Base-by-base conservation (phyloP, 1,140 invertebrate species). In the Harlomillsia oculata region DNA sequence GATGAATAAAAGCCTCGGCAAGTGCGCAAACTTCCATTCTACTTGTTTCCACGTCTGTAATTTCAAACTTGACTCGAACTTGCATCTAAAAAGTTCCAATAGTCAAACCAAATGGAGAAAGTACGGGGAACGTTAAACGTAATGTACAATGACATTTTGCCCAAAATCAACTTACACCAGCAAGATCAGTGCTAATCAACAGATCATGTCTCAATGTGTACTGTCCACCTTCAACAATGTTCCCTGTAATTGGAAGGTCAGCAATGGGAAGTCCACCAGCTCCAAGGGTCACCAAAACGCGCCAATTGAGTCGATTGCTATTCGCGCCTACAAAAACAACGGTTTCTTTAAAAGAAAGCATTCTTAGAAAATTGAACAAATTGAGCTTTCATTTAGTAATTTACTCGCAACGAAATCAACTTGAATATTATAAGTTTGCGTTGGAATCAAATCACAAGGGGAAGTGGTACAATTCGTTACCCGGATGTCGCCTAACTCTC, bases 41-140 rank as follows among this genome's bases (percentile, higher is more conserved):
- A 5, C 14, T 5, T 0, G 48, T n/a, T 14, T 20, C 21, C 14
- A 25, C 21, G 14, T 50, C 48, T 0, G 34, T 26, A 20, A 50
- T 50, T 16, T 50, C 48, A 14, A 50, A 50, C 39, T 50, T 50
- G 8, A 50, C 48, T 13, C 48, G 48, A 23, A 50, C 48, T 2
- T 32, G 36, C 34, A 50, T 39, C 48, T 50, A 39, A 36, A 30
- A 46, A 34, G 6, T 46, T 32, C 29, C 5, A 6, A 16, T 16
- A 32, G 34, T 28, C 20, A 46, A 30, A 29, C 4, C 14, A 2
- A 29, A 9, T 30, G 16, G 5, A 16, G 40, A 8, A 14, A 2
- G 6, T 23, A 43, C 6, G 3, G 1, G 3, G 21, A 28, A 29
- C n/a, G n/a, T 30, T 46, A 16, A n/a, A 13, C 14, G 20, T 13